phyloP scores from a whole-genome alignment of 2,888 invertebrate genomes.

The Mimumesa dahlbomi region DNA sequence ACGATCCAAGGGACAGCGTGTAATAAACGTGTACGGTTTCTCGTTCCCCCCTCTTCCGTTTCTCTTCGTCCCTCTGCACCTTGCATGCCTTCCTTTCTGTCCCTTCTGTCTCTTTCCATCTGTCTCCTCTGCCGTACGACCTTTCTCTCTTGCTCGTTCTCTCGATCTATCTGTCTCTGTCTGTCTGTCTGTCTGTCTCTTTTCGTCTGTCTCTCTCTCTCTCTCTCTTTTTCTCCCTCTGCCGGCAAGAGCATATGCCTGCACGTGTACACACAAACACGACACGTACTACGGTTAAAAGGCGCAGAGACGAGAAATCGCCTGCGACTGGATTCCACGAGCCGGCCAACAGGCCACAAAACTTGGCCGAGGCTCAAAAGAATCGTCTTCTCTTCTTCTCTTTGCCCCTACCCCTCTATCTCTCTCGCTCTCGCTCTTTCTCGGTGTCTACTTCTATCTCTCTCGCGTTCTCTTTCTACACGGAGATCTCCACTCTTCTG shows the following conservation, averaged over 20 bases:
- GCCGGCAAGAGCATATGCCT: slow-evolving; percentile 10
- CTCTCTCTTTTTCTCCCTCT: neutral
- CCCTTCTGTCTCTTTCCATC: slow-evolving; percentile 2
- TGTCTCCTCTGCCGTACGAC: neutral
- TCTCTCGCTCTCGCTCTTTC: slow-evolving; percentile 9
- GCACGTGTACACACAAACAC: slow-evolving; percentile 27
- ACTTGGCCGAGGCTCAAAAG: slow-evolving; percentile 74
- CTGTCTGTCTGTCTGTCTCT: slow-evolving; percentile 9
- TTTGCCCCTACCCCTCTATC: neutral
- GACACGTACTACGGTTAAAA: slow-evolving; percentile 57
- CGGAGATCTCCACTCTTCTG: neutral
- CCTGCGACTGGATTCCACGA: slow-evolving; percentile 71
- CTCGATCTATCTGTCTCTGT: slow-evolving; percentile 2
- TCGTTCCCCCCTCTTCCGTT: slow-evolving; percentile 29
- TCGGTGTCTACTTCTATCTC: slow-evolving; percentile 11
- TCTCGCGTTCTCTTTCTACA: neutral
- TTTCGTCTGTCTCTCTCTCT: slow-evolving; percentile 1
- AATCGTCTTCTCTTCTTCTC: slow-evolving; percentile 61
- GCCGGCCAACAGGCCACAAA: slow-evolving; percentile 68
- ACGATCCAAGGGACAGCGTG: slow-evolving; percentile 58
- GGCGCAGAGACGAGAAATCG: slow-evolving; percentile 70
- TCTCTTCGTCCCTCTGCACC: slow-evolving; percentile 37
- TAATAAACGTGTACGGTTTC: slow-evolving; percentile 63
- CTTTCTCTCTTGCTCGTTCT: neutral
- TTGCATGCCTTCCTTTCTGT: slow-evolving; percentile 24